Percentiles rank a stretch among this genome's conserved stretches.
These are phyloP conservation scores for Drosophila greeni DNA, from an alignment of 2,888 invertebrate species.

Conservation along the genomic window DNA sequence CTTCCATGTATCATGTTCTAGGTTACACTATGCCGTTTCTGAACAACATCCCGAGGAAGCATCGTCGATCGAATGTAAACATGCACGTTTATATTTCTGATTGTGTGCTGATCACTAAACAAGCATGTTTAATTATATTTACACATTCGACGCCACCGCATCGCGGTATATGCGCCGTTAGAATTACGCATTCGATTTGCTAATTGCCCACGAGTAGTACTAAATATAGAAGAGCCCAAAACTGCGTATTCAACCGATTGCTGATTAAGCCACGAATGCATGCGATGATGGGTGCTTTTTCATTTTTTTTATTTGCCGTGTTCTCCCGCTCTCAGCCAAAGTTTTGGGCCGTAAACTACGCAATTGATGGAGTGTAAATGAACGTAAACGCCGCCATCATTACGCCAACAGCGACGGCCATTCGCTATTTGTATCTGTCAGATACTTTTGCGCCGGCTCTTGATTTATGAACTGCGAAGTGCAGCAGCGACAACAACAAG, in stretches of 20 bases:
- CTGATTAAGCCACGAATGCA: constrained; percentile 31
- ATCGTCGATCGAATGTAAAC: not conserved
- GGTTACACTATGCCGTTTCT: not conserved
- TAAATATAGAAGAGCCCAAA: constrained; percentile 41
- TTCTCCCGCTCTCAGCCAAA: not conserved
- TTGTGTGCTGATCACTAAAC: constrained; percentile 17
- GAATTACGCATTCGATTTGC: constrained; percentile 53
- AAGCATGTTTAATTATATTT: constrained; percentile 27
- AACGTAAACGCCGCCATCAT: constrained; percentile 64
- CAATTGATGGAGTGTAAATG: constrained; percentile 70
- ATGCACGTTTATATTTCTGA: not conserved
- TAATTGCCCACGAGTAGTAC: constrained; percentile 21
- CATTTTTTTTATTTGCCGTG: constrained; percentile 12
- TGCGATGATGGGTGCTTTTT: constrained; percentile 34
- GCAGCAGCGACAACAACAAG: constrained; percentile 23
- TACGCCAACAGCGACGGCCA: constrained; percentile 37
- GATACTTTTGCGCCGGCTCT: constrained; percentile 58
- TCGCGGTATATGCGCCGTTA: constrained; percentile 36
- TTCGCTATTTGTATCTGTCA: constrained; percentile 71
- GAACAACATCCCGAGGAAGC: not conserved
- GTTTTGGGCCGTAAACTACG: constrained; percentile 58
- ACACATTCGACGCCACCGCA: constrained; percentile 18
- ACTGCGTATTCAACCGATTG: constrained; percentile 49
- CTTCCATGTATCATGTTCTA: not conserved
- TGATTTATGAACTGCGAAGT: constrained; percentile 66